phyloP scores from a whole-genome alignment of 2,113 vertebrate species.

The Acrocephalus kingi region DNA sequence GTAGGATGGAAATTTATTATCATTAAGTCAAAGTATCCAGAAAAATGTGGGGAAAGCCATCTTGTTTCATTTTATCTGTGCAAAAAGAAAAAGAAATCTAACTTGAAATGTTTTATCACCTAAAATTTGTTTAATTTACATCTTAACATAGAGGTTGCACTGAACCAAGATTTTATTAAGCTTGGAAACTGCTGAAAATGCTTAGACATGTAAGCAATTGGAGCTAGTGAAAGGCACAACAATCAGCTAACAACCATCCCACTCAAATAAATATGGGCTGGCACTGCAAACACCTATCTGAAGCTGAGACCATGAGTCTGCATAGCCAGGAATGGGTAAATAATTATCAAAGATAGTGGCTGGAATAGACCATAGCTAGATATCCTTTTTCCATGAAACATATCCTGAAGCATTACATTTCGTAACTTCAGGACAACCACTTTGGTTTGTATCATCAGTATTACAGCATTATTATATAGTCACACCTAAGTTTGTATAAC shows the following conservation, averaged over 20 bases:
- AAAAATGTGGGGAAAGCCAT: neutral
- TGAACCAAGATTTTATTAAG: neutral
- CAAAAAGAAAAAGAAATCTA: neutral
- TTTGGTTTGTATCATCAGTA: neutral
- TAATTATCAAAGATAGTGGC: neutral
- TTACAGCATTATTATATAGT: neutral
- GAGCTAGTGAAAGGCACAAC: neutral
- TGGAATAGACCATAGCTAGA: neutral
- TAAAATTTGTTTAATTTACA: neutral
- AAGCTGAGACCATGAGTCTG: neutral
- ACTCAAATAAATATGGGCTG: neutral
- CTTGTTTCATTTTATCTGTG: neutral
- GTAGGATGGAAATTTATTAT: neutral
- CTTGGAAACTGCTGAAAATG: neutral
- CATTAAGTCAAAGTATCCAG: neutral
- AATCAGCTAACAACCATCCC: neutral
- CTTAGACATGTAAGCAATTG: neutral
- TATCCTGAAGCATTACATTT: neutral
- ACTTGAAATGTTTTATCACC: neutral
- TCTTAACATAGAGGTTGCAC: neutral
- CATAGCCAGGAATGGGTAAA: neutral
- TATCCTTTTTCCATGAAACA: neutral
- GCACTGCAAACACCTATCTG: neutral
- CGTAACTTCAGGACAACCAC: neutral
- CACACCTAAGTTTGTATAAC: neutral